Percentiles rank a stretch among this genome's conserved stretches.
These are phyloP conservation scores for Dorcus hopei DNA, from an alignment of 2,888 invertebrate genomes.

Conservation along the genomic window DNA sequence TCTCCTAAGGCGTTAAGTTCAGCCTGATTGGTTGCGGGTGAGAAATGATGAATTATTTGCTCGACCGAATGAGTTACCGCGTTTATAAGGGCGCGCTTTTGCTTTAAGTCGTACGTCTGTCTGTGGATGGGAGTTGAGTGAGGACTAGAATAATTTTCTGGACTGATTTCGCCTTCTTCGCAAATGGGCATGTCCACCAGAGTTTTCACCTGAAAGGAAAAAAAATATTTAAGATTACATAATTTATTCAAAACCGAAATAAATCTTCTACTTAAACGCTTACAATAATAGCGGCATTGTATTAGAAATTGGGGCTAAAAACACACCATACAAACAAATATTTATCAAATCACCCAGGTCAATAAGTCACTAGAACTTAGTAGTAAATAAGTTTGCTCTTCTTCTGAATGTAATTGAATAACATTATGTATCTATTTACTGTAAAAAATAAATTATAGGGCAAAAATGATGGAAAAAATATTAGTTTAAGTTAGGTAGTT, in stretches of 20 bases:
- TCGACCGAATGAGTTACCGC: constrained; percentile 74
- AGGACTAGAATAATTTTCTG: constrained; percentile 59
- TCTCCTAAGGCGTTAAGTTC: constrained; percentile 60
- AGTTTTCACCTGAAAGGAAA: constrained; percentile 45
- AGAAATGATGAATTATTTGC: constrained; percentile 69
- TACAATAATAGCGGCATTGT: background rate
- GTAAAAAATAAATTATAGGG: too few relatives aligned
- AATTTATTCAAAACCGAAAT: background rate
- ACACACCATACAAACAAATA: too few relatives aligned
- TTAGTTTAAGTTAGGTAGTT: too few relatives aligned
- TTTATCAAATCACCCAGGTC: too few relatives aligned
- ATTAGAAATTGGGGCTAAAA: background rate
- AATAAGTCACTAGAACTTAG: too few relatives aligned
- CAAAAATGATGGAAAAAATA: too few relatives aligned
- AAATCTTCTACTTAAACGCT: background rate
- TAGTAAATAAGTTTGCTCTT: too few relatives aligned
- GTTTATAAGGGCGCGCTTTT: constrained; percentile 67
- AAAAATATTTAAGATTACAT: background rate
- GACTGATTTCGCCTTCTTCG: constrained; percentile 62
- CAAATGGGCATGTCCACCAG: constrained; percentile 63
- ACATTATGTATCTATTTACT: too few relatives aligned
- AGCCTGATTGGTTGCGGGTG: constrained; percentile 61
- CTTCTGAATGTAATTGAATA: too few relatives aligned
- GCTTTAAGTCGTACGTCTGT: constrained; percentile 51
- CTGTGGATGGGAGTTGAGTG: constrained; percentile 37